Conservation (phyloP, 2,797 vertebrate genomes). For the Siniperca scherzeri region DNA sequence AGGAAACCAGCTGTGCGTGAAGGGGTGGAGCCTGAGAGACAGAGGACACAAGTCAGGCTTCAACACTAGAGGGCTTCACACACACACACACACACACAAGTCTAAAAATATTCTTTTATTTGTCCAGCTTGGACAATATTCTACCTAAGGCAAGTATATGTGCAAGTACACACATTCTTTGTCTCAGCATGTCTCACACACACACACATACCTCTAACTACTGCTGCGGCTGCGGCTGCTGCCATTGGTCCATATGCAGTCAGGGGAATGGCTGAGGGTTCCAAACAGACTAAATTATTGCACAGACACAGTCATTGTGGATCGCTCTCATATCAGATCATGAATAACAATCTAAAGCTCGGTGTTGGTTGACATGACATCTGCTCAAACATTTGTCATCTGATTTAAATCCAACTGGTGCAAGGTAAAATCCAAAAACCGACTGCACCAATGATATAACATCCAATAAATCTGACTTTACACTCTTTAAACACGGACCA, state of each 20-base stretch:
- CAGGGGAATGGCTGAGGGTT: slow-evolving; percentile 92
- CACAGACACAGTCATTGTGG: slow-evolving; percentile 31
- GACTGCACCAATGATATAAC: not conserved
- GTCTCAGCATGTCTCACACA: slow-evolving; percentile 19
- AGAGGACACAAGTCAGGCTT: slow-evolving; percentile 52
- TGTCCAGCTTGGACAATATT: slow-evolving; percentile 54
- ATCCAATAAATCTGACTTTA: slow-evolving; percentile 1
- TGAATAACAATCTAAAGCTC: slow-evolving; percentile 53
- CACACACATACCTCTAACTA: slow-evolving; percentile 90
- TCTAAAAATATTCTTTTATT: slow-evolving; percentile 75
- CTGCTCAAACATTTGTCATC: slow-evolving; percentile 64
- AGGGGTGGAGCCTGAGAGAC: slow-evolving; percentile 89
- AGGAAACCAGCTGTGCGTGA: slow-evolving; percentile 96
- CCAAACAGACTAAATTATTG: slow-evolving; percentile 52
- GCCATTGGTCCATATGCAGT: slow-evolving; percentile 98
- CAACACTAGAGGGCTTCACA: slow-evolving; percentile 46
- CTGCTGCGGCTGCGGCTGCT: slow-evolving; percentile 91
- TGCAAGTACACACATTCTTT: slow-evolving; percentile 22
- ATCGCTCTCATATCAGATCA: slow-evolving; percentile 29
- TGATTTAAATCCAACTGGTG: slow-evolving; percentile 44
- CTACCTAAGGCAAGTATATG: slow-evolving; percentile 36
- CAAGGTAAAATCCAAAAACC: not conserved
- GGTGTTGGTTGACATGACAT: slow-evolving; percentile 46
- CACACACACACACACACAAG: slow-evolving; percentile 15
- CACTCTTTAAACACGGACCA: slow-evolving; percentile 1